A percentile compares a stretch with the other conserved stretches of the same genome.
Evolutionary conservation across 2,797 vertebrate species (phyloP).

Genomic region (Miichthys miiuy): DNA sequence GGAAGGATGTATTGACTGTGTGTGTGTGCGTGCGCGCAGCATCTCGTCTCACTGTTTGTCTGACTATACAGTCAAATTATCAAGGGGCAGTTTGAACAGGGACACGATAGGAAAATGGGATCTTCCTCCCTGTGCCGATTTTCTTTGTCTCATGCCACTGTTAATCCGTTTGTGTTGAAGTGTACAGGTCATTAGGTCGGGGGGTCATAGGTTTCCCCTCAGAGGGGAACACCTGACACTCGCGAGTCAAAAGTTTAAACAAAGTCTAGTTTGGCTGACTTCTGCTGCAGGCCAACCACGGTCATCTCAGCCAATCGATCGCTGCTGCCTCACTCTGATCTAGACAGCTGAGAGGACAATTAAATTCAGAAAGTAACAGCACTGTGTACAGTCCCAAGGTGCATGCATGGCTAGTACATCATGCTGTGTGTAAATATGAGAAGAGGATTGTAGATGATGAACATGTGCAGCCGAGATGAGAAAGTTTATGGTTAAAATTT

Average conservation of each 20-base stretch:
- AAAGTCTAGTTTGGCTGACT: constrained; percentile 62
- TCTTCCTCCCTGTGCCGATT: constrained; percentile 38
- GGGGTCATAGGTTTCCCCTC: constrained; percentile 49
- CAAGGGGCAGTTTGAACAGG: constrained; percentile 36
- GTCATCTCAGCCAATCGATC: constrained; percentile 8
- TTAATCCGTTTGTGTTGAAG: constrained; percentile 48
- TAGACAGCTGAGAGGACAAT: constrained; percentile 6
- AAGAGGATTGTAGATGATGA: background rate
- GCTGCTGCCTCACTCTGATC: constrained; percentile 11
- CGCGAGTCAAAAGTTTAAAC: constrained; percentile 75
- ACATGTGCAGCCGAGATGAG: background rate
- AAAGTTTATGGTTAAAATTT: background rate
- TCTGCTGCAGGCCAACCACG: constrained; percentile 30
- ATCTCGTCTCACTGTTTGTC: constrained; percentile 13
- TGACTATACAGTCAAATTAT: constrained; percentile 29
- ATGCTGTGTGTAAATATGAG: background rate
- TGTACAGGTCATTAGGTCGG: constrained; percentile 33
- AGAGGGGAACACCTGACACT: constrained; percentile 67
- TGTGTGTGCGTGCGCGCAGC: background rate
- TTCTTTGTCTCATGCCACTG: constrained; percentile 26
- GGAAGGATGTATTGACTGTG: constrained; percentile 29
- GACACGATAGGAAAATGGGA: constrained; percentile 40
- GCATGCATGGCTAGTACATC: constrained; percentile 3
- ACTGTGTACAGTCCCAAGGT: constrained; percentile 1
- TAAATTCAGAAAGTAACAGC: background rate